A percentile compares a stretch with the other conserved stretches of the same genome.
Evolutionary conservation across 2,113 vertebrate genomes (phyloP).

Genomic region (Aegithalos caudatus): DNA sequence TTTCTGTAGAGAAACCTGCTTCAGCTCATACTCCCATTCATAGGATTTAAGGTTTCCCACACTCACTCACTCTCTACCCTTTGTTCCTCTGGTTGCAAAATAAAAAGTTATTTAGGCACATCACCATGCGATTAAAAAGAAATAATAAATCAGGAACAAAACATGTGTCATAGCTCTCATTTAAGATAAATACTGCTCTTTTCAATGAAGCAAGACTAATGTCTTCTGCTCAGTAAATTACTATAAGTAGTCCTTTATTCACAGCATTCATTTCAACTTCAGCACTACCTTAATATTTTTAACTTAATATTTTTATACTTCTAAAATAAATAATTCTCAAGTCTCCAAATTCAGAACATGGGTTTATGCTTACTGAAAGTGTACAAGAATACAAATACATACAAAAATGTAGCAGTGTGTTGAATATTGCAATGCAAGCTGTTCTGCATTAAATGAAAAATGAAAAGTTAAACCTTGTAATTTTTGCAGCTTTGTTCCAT

Average conservation of each 20-base stretch:
- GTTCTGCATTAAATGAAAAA: neutral
- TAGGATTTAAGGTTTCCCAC: neutral
- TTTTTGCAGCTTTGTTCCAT: neutral
- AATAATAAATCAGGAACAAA: neutral
- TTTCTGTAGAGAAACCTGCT: neutral
- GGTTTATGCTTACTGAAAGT: neutral
- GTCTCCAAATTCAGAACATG: neutral
- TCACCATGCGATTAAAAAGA: neutral
- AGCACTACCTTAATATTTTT: neutral
- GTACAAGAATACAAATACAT: neutral
- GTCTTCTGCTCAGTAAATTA: neutral
- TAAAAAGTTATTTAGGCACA: neutral
- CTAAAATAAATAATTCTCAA: neutral
- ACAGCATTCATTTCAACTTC: neutral
- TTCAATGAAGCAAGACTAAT: neutral
- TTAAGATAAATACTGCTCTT: neutral
- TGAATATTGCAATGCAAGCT: neutral
- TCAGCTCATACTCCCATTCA: neutral
- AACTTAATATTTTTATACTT: neutral
- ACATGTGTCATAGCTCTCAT: neutral
- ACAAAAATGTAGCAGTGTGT: neutral
- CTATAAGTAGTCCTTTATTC: neutral
- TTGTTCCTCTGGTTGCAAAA: neutral
- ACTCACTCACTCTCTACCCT: neutral
- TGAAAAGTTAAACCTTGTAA: neutral